A percentile compares a stretch with the other conserved stretches of the same genome.
Conservation (phyloP, 2,113 vertebrate species). For the Peromyscus polionotus region DNA sequence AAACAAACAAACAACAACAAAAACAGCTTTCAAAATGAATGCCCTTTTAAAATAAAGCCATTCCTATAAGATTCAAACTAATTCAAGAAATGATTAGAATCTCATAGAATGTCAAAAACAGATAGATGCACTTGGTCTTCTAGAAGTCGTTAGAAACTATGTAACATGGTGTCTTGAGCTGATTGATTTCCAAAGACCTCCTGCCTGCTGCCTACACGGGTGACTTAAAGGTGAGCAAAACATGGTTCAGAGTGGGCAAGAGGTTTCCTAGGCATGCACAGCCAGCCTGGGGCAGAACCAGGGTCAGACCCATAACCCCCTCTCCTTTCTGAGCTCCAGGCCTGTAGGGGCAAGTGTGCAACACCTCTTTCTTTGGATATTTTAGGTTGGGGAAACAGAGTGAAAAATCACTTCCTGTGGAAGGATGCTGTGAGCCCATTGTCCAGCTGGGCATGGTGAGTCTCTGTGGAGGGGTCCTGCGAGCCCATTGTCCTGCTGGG, state of each 20-base stretch:
- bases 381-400: no score
- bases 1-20: not conserved
- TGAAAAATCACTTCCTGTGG: not conserved
- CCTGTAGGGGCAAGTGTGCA: not conserved
- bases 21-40: constrained; percentile 21
- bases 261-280: not conserved
- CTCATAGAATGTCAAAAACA: not conserved
- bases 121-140: not conserved
- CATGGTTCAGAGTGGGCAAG: not conserved
- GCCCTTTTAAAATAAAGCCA: not conserved
- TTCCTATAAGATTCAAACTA: not conserved
- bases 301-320: not conserved
- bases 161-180: not conserved
- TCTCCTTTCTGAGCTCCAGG: not conserved
- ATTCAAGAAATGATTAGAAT: not conserved
- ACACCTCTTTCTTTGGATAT: not conserved
- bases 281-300: not conserved
- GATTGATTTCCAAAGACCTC: not conserved
- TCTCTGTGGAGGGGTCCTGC: not conserved
- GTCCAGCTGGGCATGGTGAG: no score
- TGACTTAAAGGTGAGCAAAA: not conserved
- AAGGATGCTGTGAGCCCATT: not conserved
- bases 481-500: not conserved
- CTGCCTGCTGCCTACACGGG: not conserved
- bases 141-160: not conserved